phyloP scores from a whole-genome alignment of 2,888 invertebrate genomes.

The Leucophenga montana region DNA sequence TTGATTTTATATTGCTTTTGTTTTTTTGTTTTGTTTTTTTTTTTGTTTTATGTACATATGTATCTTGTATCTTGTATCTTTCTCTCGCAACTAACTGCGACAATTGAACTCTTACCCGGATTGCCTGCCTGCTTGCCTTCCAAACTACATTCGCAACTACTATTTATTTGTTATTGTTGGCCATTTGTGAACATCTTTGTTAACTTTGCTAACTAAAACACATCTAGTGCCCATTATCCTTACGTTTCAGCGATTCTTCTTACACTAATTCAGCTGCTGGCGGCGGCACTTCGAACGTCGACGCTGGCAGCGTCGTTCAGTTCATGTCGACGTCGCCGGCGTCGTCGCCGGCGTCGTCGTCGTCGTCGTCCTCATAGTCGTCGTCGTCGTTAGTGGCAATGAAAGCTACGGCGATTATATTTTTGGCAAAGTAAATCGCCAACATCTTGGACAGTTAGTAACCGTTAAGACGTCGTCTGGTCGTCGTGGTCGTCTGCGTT shows the following conservation, averaged over 20 bases:
- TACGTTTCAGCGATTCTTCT: slow-evolving; percentile 38
- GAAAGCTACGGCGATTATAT: slow-evolving; percentile 59
- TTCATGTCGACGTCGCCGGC: slow-evolving; percentile 34
- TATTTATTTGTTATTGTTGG: slow-evolving; percentile 7
- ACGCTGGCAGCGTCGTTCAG: slow-evolving; percentile 36
- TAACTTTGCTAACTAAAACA: slow-evolving; percentile 11
- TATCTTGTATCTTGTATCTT: background rate
- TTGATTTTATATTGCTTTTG: slow-evolving; percentile 22
- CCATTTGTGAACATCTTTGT: slow-evolving; percentile 8
- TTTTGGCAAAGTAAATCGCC: slow-evolving; percentile 52
- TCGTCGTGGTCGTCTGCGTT: slow-evolving; percentile 50
- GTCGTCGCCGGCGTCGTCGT: slow-evolving; percentile 16
- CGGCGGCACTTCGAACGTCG: slow-evolving; percentile 15
- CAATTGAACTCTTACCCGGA: slow-evolving; percentile 11
- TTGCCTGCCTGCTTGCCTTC: too few relatives aligned
- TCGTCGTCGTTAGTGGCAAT: slow-evolving; percentile 36
- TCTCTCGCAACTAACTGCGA: too few relatives aligned
- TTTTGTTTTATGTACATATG: too few relatives aligned
- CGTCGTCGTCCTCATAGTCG: background rate
- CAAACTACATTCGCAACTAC: slow-evolving; percentile 11
- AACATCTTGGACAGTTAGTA: slow-evolving; percentile 67
- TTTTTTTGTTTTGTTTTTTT: background rate
- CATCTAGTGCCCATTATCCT: slow-evolving; percentile 29
- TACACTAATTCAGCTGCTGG: slow-evolving; percentile 10
- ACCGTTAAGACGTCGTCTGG: slow-evolving; percentile 69